Conservation (phyloP, 2,888 invertebrate genomes). For the Caenorhabditis doughertyi region DNA sequence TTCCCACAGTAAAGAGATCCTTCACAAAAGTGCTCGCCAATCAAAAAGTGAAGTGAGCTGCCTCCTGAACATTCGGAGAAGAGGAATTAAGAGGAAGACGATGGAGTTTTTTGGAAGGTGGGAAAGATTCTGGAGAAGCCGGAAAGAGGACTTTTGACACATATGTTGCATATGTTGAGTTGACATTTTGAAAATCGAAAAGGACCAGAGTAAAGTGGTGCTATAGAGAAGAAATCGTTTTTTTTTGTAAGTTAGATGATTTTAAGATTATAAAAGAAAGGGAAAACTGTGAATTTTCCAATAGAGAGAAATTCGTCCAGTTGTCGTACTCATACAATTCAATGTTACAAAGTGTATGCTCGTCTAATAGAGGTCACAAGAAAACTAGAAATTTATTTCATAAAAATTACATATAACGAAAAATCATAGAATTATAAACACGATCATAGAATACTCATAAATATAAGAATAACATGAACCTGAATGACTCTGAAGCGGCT, state of each 20-base stretch:
- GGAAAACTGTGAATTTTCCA: not conserved
- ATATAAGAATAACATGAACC: slow-evolving; percentile 27
- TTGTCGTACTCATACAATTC: no score
- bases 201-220: slow-evolving; percentile 20
- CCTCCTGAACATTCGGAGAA: slow-evolving; percentile 16
- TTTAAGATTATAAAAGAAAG: no score
- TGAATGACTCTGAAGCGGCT: slow-evolving; percentile 17
- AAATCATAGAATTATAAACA: no score
- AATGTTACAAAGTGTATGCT: no score
- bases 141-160: slow-evolving; percentile 32
- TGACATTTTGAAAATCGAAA: slow-evolving; percentile 47
- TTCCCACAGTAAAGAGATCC: slow-evolving; percentile 62
- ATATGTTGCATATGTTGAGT: slow-evolving; percentile 63
- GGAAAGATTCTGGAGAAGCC: slow-evolving; percentile 46
- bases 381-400: no score
- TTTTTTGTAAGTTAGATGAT: no score
- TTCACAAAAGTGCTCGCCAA: slow-evolving; percentile 52
- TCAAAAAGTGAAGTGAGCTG: slow-evolving; percentile 34
- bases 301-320: no score
- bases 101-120: slow-evolving; percentile 57
- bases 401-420: no score
- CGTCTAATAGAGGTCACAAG: no score
- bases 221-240: no score
- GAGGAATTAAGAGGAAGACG: not conserved
- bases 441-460: no score